phyloP scores from a whole-genome alignment of 2,113 vertebrate species.

The Podarcis raffonei region DNA sequence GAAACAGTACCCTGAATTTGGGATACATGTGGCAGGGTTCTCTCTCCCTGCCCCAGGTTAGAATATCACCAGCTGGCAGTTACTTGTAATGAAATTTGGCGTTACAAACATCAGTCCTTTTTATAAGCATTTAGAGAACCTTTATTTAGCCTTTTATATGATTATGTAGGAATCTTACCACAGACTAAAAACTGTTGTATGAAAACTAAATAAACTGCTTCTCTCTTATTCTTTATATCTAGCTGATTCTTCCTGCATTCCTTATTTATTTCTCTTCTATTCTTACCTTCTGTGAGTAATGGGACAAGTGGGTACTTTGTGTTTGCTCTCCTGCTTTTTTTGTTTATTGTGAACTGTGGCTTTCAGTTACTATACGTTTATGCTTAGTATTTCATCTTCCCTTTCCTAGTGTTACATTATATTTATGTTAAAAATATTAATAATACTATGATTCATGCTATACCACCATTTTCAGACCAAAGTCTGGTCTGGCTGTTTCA shows the following conservation, averaged over 20 bases:
- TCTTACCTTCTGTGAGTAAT: constrained; percentile 97
- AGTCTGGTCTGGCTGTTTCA: constrained; percentile 72
- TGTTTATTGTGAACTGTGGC: constrained; percentile 71
- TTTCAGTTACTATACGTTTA: constrained; percentile 75
- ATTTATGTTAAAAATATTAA: constrained; percentile 58
- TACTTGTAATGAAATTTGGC: neutral
- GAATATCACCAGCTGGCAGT: neutral
- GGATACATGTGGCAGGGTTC: neutral
- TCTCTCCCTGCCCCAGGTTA: neutral
- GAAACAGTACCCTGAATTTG: neutral
- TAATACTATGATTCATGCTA: constrained; percentile 60
- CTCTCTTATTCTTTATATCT: constrained; percentile 90
- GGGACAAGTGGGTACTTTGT: constrained; percentile 78
- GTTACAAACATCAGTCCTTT: neutral
- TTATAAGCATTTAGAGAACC: neutral
- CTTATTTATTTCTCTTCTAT: constrained; percentile 95
- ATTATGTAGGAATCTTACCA: constrained; percentile 28
- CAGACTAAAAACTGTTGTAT: constrained; percentile 46
- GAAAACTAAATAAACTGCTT: constrained; percentile 78
- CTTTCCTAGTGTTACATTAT: constrained; percentile 54
- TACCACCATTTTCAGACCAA: constrained; percentile 56
- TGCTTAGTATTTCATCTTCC: constrained; percentile 68
- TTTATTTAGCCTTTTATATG: constrained; percentile 13
- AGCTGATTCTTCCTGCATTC: constrained; percentile 93
- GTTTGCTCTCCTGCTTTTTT: constrained; percentile 69